Evolutionary conservation across 2,797 vertebrate species (phyloP), one percentile per base, ranked within the genome.

Genomic region (Bufotes viridis): DNA sequence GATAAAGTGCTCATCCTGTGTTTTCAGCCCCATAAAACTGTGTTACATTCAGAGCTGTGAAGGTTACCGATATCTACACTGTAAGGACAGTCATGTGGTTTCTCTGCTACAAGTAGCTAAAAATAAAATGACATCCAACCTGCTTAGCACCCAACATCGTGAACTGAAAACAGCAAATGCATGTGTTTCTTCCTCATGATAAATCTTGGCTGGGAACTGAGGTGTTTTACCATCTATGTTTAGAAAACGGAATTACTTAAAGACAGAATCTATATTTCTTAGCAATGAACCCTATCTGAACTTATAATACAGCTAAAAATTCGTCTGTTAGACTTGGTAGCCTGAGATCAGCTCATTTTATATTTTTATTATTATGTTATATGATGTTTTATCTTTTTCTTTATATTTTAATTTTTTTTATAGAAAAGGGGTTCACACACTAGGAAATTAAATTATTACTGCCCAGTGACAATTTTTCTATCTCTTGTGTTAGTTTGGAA

Each of bases 81-180:
- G 69, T 61, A 81, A 88, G 82, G 55, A 75, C 26, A 61, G 67
- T 57, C 78, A 82, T 85, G 51, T 85, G 76, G 42, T 81, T 75
- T 81, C 58, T 26, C 26, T 85, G 24, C 79, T 85, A 81, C 49
- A 85, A 81, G 80, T 51, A 85, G 67, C 83, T 89, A 85, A 81
- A 85, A 89, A 89, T 89, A 89, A 85, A 60, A 78, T 88, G 53
- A 42, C 81, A 80, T 85, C 67, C 24, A 81, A 70, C 78, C 79
- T 85, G 78, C 78, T 88, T 88, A 85, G 67, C 82, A 85, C 78
- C 57, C 82, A 63, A 65, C 61, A 81, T 81, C 24, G 80, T 51
- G 80, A 81, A 67, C 67, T 72, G 70, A 20, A 85, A 80, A 85
- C 67, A 63, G 55, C 65, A 88, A 85, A 84, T 84, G 24, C 67